Evolutionary conservation across 2,797 vertebrate species (phyloP).

Genomic region (Brachymystax lenok): DNA sequence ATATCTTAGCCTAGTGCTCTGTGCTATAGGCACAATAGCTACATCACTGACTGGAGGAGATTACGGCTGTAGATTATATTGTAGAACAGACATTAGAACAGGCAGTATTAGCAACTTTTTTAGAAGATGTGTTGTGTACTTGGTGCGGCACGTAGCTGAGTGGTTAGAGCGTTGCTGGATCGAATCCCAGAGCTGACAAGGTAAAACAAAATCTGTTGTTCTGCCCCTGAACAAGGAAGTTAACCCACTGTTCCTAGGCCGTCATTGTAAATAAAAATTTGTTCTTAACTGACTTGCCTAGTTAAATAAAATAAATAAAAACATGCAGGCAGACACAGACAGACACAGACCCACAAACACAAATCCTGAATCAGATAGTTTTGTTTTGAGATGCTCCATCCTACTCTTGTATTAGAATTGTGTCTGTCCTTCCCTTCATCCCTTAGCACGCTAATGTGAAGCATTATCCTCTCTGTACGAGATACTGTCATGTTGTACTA

Average conservation of each 20-base stretch:
- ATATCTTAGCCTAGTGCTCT: background rate
- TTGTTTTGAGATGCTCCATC: background rate
- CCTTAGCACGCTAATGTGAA: slow-evolving; percentile 52
- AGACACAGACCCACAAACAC: background rate
- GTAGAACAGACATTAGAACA: background rate
- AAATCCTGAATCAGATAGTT: background rate
- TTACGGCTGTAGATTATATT: background rate
- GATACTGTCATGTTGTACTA: slow-evolving; percentile 59
- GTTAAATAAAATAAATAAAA: too few species aligned
- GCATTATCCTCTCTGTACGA: slow-evolving; percentile 56
- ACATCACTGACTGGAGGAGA: background rate
- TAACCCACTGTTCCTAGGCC: too few species aligned
- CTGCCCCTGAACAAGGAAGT: too few species aligned
- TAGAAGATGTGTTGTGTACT: background rate
- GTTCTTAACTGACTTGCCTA: too few species aligned
- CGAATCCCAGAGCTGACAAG: too few species aligned
- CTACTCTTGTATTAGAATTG: slow-evolving; percentile 7
- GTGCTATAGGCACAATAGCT: background rate
- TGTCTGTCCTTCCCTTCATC: slow-evolving; percentile 38
- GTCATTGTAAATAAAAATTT: too few species aligned
- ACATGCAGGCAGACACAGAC: background rate
- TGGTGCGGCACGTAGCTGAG: too few species aligned
- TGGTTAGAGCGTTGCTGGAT: too few species aligned
- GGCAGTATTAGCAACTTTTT: background rate
- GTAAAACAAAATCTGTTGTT: too few species aligned